Percentiles rank a stretch among this genome's conserved stretches.
Conservation (phyloP, 2,888 invertebrate species). For the Aphidoletes aphidimyza region DNA sequence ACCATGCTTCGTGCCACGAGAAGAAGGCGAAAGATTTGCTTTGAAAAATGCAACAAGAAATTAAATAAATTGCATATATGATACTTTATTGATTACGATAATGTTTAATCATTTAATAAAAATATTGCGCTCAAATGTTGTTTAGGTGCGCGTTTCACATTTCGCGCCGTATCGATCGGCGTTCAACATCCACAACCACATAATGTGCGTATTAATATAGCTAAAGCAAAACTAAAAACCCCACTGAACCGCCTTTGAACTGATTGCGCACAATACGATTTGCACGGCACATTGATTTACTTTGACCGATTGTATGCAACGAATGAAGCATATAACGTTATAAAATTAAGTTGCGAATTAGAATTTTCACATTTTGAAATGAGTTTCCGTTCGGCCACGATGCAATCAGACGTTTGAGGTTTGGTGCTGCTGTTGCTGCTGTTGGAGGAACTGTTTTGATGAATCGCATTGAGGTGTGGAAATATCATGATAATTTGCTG, state of each 20-base stretch:
- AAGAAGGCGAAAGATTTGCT: conserved; percentile 15
- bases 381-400: neutral
- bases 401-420: neutral
- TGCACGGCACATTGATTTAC: neutral
- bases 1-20: neutral
- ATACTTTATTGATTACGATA: conserved; percentile 49
- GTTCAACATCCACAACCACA: neutral
- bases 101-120: conserved; percentile 51
- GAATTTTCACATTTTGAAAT: conserved; percentile 49
- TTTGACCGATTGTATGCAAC: no score
- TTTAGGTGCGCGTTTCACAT: neutral
- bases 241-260: conserved; percentile 12
- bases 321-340: neutral
- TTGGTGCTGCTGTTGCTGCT: neutral
- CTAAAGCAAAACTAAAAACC: neutral
- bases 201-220: conserved; percentile 43
- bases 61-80: conserved; percentile 51
- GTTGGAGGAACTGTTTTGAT: neutral
- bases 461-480: conserved; percentile 12
- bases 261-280: neutral
- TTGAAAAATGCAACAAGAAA: conserved; percentile 46
- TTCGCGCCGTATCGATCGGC: neutral
- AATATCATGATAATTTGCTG: conserved; percentile 12
- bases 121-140: conserved; percentile 24
- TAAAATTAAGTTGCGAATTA: conserved; percentile 23